phyloP scores from a whole-genome alignment of 2,113 vertebrate genomes.

The Odontophorus gujanensis region DNA sequence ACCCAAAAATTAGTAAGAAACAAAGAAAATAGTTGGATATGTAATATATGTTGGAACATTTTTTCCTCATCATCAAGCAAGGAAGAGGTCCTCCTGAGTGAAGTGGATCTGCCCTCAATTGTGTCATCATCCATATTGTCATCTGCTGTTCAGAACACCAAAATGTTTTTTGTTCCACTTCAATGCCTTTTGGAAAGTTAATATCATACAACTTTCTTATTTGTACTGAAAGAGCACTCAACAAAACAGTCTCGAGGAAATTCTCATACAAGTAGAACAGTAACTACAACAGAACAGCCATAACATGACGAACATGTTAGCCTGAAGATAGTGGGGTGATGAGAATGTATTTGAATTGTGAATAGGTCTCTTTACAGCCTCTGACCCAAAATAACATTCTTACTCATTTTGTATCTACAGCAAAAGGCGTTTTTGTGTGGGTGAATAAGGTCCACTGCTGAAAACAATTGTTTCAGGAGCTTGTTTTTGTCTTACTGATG shows the following conservation, averaged over 20 bases:
- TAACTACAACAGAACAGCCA: not conserved
- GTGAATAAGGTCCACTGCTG: not conserved
- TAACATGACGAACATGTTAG: not conserved
- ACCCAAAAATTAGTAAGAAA: not conserved
- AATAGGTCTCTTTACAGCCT: not conserved
- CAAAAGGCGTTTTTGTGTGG: not conserved
- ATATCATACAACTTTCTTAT: not conserved
- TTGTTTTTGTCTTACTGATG: slow-evolving; percentile 39
- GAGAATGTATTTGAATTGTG: not conserved
- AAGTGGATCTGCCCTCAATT: fast-evolving
- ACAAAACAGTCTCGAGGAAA: not conserved
- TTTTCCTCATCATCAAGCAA: not conserved
- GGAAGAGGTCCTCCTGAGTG: not conserved
- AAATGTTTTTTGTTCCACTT: not conserved
- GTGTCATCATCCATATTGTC: not conserved
- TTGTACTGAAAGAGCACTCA: not conserved
- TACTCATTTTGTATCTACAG: not conserved
- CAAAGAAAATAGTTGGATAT: not conserved
- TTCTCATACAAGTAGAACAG: not conserved
- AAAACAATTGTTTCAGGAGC: slow-evolving; percentile 37
- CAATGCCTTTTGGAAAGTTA: not conserved
- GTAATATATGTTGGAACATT: not conserved
- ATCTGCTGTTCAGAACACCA: not conserved
- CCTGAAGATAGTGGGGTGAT: not conserved
- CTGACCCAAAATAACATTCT: not conserved